Base-by-base conservation (phyloP, 2,888 invertebrate species). In the Bellardia bayeri region DNA sequence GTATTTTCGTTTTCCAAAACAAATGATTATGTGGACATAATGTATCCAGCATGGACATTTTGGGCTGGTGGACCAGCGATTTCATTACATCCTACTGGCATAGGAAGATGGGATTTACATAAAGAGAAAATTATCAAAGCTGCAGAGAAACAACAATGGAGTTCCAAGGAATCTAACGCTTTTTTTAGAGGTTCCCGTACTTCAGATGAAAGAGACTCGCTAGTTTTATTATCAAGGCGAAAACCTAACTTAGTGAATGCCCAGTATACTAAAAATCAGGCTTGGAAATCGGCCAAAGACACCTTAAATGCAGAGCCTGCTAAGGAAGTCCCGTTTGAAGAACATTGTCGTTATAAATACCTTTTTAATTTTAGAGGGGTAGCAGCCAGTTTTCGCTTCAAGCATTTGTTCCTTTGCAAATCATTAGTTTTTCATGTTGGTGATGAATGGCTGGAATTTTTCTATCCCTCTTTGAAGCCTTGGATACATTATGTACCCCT, bases 1-100 rank as follows among this genome's bases (percentile, higher is more conserved):
- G 96, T 99, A n/a, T 97, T 99, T 92, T 99, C 99, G 3, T 99
- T 99, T 93, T 99, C 99, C 93, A 99, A 99, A 89, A 95, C 97
- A 0, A 91, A 93, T 61, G 96, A 97, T 51, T 97, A 98, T 93
- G 95, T 95, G 93, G 99, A 99, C 92, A 98, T 99, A 87, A 97
- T 97, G 96, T 98, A 97, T 93, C 99, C 99, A 1, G 97, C 99
- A 0, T 99, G 99, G 99, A 96, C 98, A 58, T 99, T 99, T 94
- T 98, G 99, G 98, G 98, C 98, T 94, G 99, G 99, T 40, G 99
- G 99, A 0, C 99, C 99, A 14, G 99, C 99, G 0, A 99, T 99
- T 90, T 96, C 97, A 54, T 94, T 98, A 11, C 98, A 99, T 94
- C 99, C 99, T 0, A 96, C 96, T 78, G 99, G 99, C 30, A 96